A percentile compares a stretch with the other conserved stretches of the same genome.
Conservation (phyloP, 2,888 invertebrate species). For the Melitaea athalia region DNA sequence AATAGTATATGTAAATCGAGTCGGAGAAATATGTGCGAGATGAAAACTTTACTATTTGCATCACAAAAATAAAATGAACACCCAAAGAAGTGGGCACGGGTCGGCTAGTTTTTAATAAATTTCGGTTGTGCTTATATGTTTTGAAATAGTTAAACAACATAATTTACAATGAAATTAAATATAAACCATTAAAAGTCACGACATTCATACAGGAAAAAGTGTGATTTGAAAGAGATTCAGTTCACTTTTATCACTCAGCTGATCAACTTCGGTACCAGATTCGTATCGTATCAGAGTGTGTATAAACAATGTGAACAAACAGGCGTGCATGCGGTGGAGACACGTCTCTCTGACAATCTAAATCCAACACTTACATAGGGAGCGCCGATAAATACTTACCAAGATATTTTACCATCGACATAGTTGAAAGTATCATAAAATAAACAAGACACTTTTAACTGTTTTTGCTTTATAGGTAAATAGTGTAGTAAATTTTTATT, state of each 20-base stretch:
- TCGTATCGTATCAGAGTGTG: constrained; percentile 22
- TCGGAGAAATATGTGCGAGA: too few relatives aligned
- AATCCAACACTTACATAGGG: constrained; percentile 15
- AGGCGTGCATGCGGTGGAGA: constrained; percentile 20
- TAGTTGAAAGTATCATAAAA: not conserved
- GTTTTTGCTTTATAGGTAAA: too few relatives aligned
- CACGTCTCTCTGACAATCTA: constrained; percentile 22
- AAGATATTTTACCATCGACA: constrained; percentile 4
- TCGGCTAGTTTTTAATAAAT: too few relatives aligned
- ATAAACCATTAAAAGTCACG: not conserved
- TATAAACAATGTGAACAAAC: constrained; percentile 19
- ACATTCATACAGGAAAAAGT: not conserved
- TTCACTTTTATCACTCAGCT: constrained; percentile 2
- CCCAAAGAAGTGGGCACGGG: too few relatives aligned
- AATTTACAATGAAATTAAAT: too few relatives aligned
- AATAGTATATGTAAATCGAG: too few relatives aligned
- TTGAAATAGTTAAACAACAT: too few relatives aligned
- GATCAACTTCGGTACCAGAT: constrained; percentile 21
- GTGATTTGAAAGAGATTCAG: constrained; percentile 5
- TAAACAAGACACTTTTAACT: too few relatives aligned
- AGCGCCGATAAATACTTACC: not conserved
- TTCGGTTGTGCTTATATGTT: too few relatives aligned
- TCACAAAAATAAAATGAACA: too few relatives aligned
- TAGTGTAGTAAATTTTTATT: too few relatives aligned
- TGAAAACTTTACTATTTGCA: too few relatives aligned